phyloP scores from a whole-genome alignment of 1,140 invertebrate genomes.

The Drosophila auraria region DNA sequence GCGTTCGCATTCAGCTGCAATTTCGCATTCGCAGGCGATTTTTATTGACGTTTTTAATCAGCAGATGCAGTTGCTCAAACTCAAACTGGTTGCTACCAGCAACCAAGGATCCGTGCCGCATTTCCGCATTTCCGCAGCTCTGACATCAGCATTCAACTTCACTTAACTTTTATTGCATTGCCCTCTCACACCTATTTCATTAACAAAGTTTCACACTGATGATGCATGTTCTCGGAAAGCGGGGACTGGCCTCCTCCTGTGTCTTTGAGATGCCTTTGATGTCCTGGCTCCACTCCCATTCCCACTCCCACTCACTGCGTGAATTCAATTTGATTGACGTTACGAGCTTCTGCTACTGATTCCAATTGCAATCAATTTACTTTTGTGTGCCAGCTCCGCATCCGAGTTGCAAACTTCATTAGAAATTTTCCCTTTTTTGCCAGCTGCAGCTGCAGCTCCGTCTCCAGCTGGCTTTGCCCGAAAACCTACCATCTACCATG shows the following conservation, averaged over 20 bases:
- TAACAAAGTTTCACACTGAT: conserved; percentile 83
- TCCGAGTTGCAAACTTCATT: conserved; percentile 83
- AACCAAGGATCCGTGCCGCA: conserved; percentile 4
- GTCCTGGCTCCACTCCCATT: conserved; percentile 14
- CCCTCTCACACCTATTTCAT: conserved; percentile 75
- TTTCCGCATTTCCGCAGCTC: conserved; percentile 28
- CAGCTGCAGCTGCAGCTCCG: conserved; percentile 16
- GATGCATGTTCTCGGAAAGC: conserved; percentile 41
- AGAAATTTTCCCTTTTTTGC: conserved; percentile 73
- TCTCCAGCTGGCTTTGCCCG: conserved; percentile 40
- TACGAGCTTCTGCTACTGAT: conserved; percentile 83
- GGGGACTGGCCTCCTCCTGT: not conserved
- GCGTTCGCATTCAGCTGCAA: conserved; percentile 75
- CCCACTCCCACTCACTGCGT: conserved; percentile 52
- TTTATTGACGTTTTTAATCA: conserved; percentile 84
- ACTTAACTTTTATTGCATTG: conserved; percentile 81
- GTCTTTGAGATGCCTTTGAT: conserved; percentile 31
- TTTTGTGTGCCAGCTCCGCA: conserved; percentile 72
- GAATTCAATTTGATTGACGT: conserved; percentile 84
- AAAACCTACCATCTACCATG: conserved; percentile 3
- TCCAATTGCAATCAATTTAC: conserved; percentile 84
- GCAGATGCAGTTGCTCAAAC: conserved; percentile 49
- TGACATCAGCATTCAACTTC: conserved; percentile 65
- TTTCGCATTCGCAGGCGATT: conserved; percentile 72
- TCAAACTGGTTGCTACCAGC: not conserved